These are phyloP conservation scores for Cephus rjabovi DNA, from an alignment of 2,888 invertebrate species.

Conservation along the genomic window DNA sequence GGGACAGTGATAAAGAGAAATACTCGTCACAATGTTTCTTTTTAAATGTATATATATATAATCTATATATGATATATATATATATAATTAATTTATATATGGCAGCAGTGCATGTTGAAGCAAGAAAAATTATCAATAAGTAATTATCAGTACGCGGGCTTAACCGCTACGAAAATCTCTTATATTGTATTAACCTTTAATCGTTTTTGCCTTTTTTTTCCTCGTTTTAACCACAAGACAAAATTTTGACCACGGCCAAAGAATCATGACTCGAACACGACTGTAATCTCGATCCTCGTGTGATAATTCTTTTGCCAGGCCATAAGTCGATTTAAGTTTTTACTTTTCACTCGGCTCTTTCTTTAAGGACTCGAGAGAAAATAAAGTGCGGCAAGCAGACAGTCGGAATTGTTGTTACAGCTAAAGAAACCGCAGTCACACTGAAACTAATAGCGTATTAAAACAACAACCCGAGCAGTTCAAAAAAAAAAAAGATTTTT, in stretches of 20 bases:
- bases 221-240: neutral
- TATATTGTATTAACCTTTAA: neutral
- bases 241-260: neutral
- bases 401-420: neutral
- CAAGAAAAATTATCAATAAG: constrained; percentile 40
- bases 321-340: neutral
- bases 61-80: neutral
- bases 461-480: neutral
- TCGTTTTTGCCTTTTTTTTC: neutral
- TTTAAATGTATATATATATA: neutral
- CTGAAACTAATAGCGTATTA: neutral
- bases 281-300: neutral
- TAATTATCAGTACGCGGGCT: neutral
- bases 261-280: neutral
- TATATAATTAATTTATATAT: constrained; percentile 6
- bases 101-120: constrained; percentile 46
- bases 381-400: neutral
- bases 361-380: neutral
- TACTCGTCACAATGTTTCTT: neutral
- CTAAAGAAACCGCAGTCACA: neutral
- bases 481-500: too few relatives aligned
- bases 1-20: constrained; percentile 18
- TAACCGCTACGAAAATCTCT: neutral
- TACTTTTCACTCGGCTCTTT: neutral
- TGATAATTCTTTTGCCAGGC: neutral